phyloP scores from a whole-genome alignment of 2,888 invertebrate genomes.

The Phortica okadai region DNA sequence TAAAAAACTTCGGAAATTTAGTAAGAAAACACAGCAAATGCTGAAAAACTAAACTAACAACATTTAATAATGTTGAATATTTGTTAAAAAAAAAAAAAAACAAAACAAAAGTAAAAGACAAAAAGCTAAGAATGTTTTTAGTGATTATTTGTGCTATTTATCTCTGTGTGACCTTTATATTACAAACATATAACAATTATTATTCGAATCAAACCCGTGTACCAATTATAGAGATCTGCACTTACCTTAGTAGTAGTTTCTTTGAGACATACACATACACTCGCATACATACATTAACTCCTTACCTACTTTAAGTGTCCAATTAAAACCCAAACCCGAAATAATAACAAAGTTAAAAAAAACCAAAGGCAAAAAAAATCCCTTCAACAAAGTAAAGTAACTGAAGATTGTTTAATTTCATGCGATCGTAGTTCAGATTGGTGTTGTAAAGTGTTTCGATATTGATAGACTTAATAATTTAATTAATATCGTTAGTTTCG shows the following conservation, averaged over 20 bases:
- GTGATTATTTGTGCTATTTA: slow-evolving; percentile 40
- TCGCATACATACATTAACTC: background rate
- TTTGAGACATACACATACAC: slow-evolving; percentile 45
- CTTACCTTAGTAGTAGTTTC: slow-evolving; percentile 65
- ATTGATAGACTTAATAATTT: too few species aligned
- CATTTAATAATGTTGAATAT: slow-evolving; percentile 9
- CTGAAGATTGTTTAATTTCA: too few species aligned
- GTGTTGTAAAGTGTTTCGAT: too few species aligned
- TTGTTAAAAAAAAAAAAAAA: slow-evolving; percentile 35
- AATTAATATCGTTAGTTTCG: too few species aligned
- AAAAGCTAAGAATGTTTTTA: slow-evolving; percentile 46
- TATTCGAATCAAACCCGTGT: background rate
- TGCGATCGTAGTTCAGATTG: too few species aligned
- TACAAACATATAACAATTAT: background rate
- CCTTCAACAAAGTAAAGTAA: too few species aligned
- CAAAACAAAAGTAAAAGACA: slow-evolving; percentile 36
- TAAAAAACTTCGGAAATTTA: slow-evolving; percentile 57
- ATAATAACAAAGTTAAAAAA: too few species aligned
- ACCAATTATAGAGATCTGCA: slow-evolving; percentile 21
- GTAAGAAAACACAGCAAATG: slow-evolving; percentile 27
- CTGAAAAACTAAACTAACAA: slow-evolving; percentile 35
- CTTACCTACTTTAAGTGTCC: too few species aligned
- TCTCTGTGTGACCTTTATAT: slow-evolving; percentile 33
- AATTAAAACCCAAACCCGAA: too few species aligned
- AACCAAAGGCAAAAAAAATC: too few species aligned